Base-by-base conservation (phyloP, 1,140 invertebrate genomes). In the Bombus sibiricus region DNA sequence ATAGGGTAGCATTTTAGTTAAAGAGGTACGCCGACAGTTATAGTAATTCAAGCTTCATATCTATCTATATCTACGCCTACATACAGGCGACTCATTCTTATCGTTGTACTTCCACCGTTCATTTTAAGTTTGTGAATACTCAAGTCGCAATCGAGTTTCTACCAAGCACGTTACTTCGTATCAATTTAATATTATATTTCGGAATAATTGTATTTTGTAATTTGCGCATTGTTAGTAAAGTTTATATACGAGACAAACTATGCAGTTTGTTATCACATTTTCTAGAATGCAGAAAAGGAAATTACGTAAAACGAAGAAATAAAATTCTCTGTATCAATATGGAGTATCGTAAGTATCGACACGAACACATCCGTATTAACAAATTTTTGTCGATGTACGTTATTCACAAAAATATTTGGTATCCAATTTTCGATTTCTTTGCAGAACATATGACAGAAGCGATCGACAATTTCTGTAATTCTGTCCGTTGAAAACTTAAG, bases 1-100 rank as follows among this genome's bases (percentile, higher is more conserved):
- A 64, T 78, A 78, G 75, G 59, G 25, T 64, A 78, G 75, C 75
- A 78, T 62, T 78, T 78, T 62, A 59, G 59, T 78, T 78, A 78
- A 78, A 22, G 75, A 78, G 75, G 57, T 78, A 32, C 34, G 18
- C 53, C 5, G 37, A 41, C n/a, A 66, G 75, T 78, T 78, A 78
- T 66, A 78, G 75, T 78, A 78, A 78, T 78, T 78, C 71, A 57
- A 78, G 57, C 37, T 66, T 64, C 39, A 41, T 78, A 78, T 25
- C 22, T n/a, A 73, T 32, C 22, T 34, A 25, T 78, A 39, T 41
- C n/a, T 77, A 34, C 25, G 37, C 37, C 25, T 78, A 77, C 37
- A 28, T 12, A 28, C 13, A n/a, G 37, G 39, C 28, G 22, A 43
- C 6, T 28, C 4, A n/a, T 15, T 28, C 37, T 13, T 72, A 72